A percentile compares a stretch with the other conserved stretches of the same genome.
These are phyloP conservation scores for Mormyrops boulengeri DNA, from an alignment of 2,797 vertebrate genomes.

Conservation along the genomic window DNA sequence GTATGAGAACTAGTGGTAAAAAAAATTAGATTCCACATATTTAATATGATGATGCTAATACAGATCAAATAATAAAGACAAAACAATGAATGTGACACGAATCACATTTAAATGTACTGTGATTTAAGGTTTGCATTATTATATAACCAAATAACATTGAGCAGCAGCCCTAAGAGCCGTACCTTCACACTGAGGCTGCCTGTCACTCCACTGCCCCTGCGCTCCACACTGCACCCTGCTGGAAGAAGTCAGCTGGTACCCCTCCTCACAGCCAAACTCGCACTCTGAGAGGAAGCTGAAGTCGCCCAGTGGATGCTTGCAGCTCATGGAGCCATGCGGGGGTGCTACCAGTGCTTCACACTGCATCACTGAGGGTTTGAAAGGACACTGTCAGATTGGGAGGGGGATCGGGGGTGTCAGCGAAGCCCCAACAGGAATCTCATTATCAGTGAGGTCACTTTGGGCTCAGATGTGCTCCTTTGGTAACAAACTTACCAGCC, in stretches of 20 bases:
- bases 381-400: neutral
- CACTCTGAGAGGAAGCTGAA: conserved; percentile 48
- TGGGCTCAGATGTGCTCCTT: neutral
- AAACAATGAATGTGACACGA: neutral
- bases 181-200: conserved; percentile 10
- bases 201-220: conserved; percentile 18
- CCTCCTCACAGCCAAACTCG: conserved; percentile 43
- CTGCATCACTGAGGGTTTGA: neutral
- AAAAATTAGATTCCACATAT: neutral
- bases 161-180: neutral
- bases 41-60: neutral
- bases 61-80: neutral
- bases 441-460: neutral
- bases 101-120: neutral
- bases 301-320: conserved; percentile 39
- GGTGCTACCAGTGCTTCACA: neutral
- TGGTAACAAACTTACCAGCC: neutral
- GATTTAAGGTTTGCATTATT: neutral
- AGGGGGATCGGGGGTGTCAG: neutral
- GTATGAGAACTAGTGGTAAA: neutral
- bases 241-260: conserved; percentile 38
- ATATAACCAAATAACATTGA: neutral
- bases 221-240: conserved; percentile 30
- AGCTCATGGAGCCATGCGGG: conserved; percentile 32
- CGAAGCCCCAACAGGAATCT: neutral